Conservation (phyloP, 1,140 invertebrate species). For the Musca vetustissima region DNA sequence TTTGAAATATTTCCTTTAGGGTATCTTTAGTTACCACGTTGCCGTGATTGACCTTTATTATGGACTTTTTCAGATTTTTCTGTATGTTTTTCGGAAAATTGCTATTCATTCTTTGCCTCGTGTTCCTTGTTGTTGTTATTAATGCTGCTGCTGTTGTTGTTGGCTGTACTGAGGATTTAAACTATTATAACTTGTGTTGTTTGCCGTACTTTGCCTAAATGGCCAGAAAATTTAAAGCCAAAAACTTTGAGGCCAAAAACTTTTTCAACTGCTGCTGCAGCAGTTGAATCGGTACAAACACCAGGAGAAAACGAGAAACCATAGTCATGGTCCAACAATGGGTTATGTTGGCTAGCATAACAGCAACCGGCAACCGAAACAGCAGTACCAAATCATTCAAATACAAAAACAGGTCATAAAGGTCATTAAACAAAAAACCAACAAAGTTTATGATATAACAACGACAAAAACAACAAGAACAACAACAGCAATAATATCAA, state of each 20-base stretch:
- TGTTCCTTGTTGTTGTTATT: neutral
- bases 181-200: slow-evolving; percentile 19
- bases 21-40: no score
- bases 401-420: slow-evolving; percentile 20
- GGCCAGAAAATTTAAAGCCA: slow-evolving; percentile 24
- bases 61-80: no score
- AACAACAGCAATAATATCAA: no score
- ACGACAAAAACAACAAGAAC: no score
- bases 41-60: no score
- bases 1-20: no score
- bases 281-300: neutral
- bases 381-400: neutral
- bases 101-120: no score
- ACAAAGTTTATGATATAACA: no score
- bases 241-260: slow-evolving; percentile 10
- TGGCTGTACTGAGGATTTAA: slow-evolving; percentile 10
- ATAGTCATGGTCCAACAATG: neutral
- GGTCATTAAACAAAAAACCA: slow-evolving; percentile 3
- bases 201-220: slow-evolving; percentile 20
- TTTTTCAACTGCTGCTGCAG: neutral
- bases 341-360: neutral
- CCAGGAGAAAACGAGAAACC: neutral
- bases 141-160: neutral
- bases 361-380: neutral
- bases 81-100: no score